These are phyloP conservation scores for Sipunculus nudus DNA, from an alignment of 2,888 invertebrate genomes.

Conservation along the genomic window DNA sequence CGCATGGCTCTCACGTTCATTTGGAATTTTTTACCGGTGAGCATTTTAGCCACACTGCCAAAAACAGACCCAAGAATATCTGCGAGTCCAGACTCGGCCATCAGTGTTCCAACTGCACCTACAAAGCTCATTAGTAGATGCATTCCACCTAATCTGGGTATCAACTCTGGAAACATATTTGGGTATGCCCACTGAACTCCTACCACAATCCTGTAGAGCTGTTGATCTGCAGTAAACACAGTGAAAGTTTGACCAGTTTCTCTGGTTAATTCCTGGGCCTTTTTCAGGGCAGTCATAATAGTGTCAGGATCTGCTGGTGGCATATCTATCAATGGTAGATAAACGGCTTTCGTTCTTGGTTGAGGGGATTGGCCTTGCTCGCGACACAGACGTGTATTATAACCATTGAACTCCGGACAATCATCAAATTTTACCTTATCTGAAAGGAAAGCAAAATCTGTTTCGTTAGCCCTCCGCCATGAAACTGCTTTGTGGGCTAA, in stretches of 20 bases:
- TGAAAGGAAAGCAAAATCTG: neutral
- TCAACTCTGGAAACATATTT: conserved; percentile 23
- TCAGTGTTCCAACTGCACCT: conserved; percentile 35
- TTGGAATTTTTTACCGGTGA: conserved; percentile 43
- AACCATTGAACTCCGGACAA: neutral
- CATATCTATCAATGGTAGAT: conserved; percentile 25
- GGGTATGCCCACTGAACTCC: conserved; percentile 37
- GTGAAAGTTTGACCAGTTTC: conserved; percentile 19
- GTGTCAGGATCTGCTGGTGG: conserved; percentile 30
- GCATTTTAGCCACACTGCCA: conserved; percentile 40
- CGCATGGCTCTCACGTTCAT: conserved; percentile 37
- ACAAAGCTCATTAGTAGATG: conserved; percentile 43
- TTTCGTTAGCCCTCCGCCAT: neutral
- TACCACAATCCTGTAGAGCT: conserved; percentile 27
- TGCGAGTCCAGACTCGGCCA: conserved; percentile 39
- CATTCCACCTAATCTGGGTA: conserved; percentile 40
- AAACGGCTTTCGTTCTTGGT: neutral
- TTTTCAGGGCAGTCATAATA: conserved; percentile 25
- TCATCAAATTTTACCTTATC: neutral
- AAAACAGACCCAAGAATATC: conserved; percentile 36
- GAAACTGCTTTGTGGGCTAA: neutral
- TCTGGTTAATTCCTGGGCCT: conserved; percentile 19
- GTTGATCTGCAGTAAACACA: conserved; percentile 35
- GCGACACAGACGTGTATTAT: neutral
- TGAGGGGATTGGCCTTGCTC: neutral